Conservation (phyloP, 2,797 vertebrate species). For the Rhynchotus rufescens region DNA sequence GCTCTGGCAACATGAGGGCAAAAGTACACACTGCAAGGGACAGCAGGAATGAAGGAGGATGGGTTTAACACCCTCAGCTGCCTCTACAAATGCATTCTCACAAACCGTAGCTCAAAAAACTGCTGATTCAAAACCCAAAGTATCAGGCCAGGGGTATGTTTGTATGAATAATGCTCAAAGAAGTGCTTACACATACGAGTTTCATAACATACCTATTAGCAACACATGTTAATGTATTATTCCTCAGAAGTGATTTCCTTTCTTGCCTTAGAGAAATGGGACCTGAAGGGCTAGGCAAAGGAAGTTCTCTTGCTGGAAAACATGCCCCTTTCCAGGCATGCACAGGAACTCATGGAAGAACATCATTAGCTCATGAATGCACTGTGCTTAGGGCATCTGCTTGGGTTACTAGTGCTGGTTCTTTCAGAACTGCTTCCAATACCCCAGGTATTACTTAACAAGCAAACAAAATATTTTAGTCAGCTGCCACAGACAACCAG, state of each 20-base stretch:
- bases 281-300: conserved; percentile 48
- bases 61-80: background rate
- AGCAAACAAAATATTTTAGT: conserved; percentile 50
- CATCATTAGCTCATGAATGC: conserved; percentile 29
- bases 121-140: background rate
- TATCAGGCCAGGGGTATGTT: conserved; percentile 8
- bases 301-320: conserved; percentile 55
- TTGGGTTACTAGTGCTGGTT: conserved; percentile 37
- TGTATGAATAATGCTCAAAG: conserved; percentile 45
- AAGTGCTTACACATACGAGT: background rate
- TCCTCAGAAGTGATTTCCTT: conserved; percentile 49
- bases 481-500: conserved; percentile 32
- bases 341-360: conserved; percentile 18
- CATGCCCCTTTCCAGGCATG: conserved; percentile 51
- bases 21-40: background rate
- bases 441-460: conserved; percentile 22
- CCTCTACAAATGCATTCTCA: background rate
- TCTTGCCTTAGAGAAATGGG: conserved; percentile 50
- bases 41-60: background rate
- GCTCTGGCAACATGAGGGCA: background rate
- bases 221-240: conserved; percentile 54
- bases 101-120: background rate
- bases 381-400: conserved; percentile 38
- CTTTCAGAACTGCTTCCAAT: conserved; percentile 67
- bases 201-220: conserved; percentile 32